A percentile compares a stretch with the other conserved stretches of the same genome.
Conservation (phyloP, 2,797 vertebrate species). For the Psittacula derbiana region DNA sequence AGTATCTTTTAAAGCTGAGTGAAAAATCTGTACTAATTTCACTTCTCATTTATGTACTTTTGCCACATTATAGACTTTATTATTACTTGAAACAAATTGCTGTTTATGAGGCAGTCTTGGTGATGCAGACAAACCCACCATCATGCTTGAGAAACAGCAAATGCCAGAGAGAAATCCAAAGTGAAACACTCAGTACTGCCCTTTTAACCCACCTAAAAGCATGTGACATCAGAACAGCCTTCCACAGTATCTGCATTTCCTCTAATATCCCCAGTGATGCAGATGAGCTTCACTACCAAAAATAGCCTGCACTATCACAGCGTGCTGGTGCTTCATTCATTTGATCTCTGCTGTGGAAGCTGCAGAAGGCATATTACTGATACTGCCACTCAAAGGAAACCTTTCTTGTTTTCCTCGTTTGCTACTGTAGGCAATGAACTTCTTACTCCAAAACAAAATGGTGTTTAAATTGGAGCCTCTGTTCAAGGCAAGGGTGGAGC, state of each 20-base stretch:
- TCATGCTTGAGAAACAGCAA: not conserved
- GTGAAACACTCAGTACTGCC: not conserved
- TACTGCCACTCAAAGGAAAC: not conserved
- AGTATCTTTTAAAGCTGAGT: not conserved
- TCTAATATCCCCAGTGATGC: not conserved
- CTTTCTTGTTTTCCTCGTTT: not conserved
- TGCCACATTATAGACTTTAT: not conserved
- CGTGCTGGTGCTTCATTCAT: not conserved
- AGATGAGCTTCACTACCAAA: not conserved
- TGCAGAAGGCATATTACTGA: not conserved
- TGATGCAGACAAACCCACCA: not conserved
- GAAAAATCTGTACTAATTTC: not conserved
- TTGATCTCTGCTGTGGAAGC: not conserved
- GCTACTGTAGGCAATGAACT: not conserved
- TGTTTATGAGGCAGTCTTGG: not conserved
- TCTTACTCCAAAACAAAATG: not conserved
- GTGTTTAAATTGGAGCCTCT: not conserved
- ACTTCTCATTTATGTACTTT: not conserved
- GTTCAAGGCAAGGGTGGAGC: not conserved
- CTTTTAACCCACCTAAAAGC: not conserved
- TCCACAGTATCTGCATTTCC: constrained; percentile 1
- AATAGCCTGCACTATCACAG: not conserved
- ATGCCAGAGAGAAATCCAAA: not conserved
- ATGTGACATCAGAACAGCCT: not conserved
- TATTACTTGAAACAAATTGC: not conserved